phyloP scores from a whole-genome alignment of 2,797 vertebrate species.

The Chloroceryle amazona region DNA sequence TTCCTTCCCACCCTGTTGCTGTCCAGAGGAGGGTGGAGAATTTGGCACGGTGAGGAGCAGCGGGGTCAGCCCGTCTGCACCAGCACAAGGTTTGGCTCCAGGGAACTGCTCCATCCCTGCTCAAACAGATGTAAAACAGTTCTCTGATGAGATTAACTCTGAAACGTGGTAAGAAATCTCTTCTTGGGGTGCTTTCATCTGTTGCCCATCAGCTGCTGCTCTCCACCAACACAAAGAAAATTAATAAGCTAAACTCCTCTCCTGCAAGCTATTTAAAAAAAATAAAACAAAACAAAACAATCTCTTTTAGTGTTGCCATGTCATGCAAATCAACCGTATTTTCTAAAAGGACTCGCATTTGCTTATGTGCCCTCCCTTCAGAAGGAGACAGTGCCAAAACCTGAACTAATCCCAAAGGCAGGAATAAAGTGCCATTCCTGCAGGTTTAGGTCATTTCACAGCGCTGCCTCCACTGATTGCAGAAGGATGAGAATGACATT shows the following conservation, averaged over 20 bases:
- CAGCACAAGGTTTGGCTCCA: background rate
- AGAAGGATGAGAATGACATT: background rate
- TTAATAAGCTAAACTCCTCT: background rate
- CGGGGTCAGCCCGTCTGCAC: background rate
- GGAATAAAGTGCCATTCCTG: background rate
- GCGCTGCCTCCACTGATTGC: rapidly evolving
- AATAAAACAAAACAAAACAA: too few relatives aligned
- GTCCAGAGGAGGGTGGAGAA: background rate
- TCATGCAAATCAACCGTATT: background rate
- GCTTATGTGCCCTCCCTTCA: background rate
- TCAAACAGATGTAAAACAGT: background rate
- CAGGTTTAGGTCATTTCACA: background rate
- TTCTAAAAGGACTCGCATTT: background rate
- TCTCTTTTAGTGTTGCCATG: background rate
- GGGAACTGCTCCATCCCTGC: background rate
- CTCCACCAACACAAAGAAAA: background rate
- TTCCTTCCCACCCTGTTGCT: background rate
- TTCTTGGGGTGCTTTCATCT: conserved; percentile 22
- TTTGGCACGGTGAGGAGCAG: background rate
- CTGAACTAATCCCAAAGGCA: background rate
- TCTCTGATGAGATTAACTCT: background rate
- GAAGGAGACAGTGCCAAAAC: background rate
- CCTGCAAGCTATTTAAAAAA: background rate
- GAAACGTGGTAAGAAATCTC: background rate
- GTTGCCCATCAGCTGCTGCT: conserved; percentile 28